Percentiles rank a stretch among this genome's conserved stretches.
These are phyloP conservation scores for Lycocerus yunnanus DNA, from an alignment of 2,888 invertebrate genomes.

Conservation along the genomic window DNA sequence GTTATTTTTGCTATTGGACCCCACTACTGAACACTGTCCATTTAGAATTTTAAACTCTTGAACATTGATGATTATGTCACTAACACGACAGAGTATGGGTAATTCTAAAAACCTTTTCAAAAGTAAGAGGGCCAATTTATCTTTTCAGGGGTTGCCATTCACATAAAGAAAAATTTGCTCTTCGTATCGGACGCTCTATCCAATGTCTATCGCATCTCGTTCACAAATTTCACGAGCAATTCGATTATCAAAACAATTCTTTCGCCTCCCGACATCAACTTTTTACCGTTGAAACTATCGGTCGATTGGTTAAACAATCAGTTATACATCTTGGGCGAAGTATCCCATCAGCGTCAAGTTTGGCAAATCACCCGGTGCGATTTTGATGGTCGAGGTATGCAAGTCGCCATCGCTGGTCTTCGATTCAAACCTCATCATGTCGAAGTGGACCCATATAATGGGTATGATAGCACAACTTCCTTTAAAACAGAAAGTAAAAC, in stretches of 20 bases:
- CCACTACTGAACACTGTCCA: too few species aligned
- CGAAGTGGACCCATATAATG: constrained; percentile 91
- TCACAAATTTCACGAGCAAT: constrained; percentile 54
- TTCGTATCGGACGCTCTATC: constrained; percentile 80
- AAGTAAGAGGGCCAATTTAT: too few species aligned
- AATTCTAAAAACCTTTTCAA: too few species aligned
- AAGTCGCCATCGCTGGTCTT: constrained; percentile 73
- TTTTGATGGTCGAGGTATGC: constrained; percentile 72
- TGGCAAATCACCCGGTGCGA: constrained; percentile 81
- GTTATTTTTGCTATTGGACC: too few species aligned
- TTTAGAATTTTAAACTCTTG: too few species aligned
- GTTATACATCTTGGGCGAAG: constrained; percentile 80
- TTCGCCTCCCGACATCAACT: constrained; percentile 62
- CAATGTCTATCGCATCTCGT: constrained; percentile 58
- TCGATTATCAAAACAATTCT: constrained; percentile 58
- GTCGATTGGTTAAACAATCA: constrained; percentile 90
- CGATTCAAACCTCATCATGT: constrained; percentile 75
- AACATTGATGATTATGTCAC: too few species aligned
- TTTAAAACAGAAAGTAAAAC: not conserved
- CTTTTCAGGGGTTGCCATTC: constrained; percentile 73
- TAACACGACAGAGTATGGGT: too few species aligned
- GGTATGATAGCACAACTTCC: constrained; percentile 60
- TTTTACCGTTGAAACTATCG: constrained; percentile 72
- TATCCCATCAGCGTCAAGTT: constrained; percentile 55
- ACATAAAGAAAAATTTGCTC: constrained; percentile 72